A percentile compares a stretch with the other conserved stretches of the same genome.
Evolutionary conservation across 2,888 invertebrate genomes (phyloP).

Genomic region (Amiota minor): DNA sequence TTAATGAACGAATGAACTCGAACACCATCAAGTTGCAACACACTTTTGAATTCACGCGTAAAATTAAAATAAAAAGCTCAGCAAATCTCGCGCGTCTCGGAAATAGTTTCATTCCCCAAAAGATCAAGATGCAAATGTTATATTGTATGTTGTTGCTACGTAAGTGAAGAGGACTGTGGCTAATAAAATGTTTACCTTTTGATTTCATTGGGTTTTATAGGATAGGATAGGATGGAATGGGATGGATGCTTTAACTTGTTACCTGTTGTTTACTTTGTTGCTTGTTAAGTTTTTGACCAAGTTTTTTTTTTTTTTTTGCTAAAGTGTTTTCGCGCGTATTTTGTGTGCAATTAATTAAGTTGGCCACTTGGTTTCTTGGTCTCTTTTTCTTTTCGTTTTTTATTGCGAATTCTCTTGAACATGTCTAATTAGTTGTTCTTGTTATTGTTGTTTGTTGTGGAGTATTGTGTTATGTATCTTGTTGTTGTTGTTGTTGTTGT

Average conservation of each 20-base stretch:
- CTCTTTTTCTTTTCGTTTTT: slow-evolving; percentile 48
- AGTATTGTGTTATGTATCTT: neutral
- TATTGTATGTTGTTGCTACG: neutral
- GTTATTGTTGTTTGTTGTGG: slow-evolving; percentile 28
- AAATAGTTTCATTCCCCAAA: slow-evolving; percentile 9
- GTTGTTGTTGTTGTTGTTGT: too few species aligned
- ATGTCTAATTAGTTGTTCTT: slow-evolving; percentile 71
- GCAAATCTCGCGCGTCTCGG: neutral
- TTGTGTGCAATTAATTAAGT: slow-evolving; percentile 63
- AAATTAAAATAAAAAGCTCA: neutral
- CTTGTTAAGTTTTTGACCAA: neutral
- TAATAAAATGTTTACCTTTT: slow-evolving; percentile 6
- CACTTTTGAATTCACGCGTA: neutral
- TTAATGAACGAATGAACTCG: slow-evolving; percentile 55
- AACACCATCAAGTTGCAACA: neutral
- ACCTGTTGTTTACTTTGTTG: neutral
- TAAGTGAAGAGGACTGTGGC: slow-evolving; percentile 4
- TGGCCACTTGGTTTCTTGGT: slow-evolving; percentile 4
- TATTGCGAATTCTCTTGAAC: slow-evolving; percentile 66
- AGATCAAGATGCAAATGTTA: slow-evolving; percentile 35
- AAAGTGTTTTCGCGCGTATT: slow-evolving; percentile 42
- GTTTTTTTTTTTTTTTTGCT: neutral
- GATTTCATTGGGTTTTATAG: neutral
- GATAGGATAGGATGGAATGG: too few species aligned
- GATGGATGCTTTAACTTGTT: too few species aligned